phyloP scores from a whole-genome alignment of 2,797 vertebrate genomes.

The Mus minutoides region DNA sequence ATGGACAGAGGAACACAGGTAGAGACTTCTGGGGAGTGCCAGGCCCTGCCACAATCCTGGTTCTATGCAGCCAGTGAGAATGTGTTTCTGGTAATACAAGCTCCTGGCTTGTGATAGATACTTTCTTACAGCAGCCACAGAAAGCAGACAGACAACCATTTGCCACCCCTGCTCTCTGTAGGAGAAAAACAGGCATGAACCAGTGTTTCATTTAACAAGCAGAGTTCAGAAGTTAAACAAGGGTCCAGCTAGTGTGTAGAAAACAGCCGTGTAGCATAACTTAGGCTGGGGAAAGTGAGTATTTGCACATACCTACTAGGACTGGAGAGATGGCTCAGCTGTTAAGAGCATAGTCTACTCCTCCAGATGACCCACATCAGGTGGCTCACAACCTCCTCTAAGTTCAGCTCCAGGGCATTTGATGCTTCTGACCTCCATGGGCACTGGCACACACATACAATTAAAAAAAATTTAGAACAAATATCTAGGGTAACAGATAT shows the following conservation, averaged over 20 bases:
- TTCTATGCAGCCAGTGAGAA: not conserved
- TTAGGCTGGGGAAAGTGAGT: not conserved
- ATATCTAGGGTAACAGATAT: not conserved
- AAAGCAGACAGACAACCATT: not conserved
- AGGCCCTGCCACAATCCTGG: no score
- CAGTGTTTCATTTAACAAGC: not conserved
- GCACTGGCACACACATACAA: not conserved
- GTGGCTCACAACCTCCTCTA: not conserved
- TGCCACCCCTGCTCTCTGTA: no score
- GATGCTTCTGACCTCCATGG: not conserved
- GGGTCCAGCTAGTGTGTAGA: not conserved
- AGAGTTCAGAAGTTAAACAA: not conserved
- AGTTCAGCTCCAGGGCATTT: not conserved
- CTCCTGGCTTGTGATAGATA: not conserved
- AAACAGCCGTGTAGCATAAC: not conserved
- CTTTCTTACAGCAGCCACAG: not conserved
- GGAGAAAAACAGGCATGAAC: not conserved
- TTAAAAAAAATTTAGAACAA: not conserved
- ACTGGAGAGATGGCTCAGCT: not conserved
- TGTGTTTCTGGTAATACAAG: not conserved
- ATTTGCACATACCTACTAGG: not conserved
- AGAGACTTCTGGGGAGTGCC: not conserved
- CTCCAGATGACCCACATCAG: not conserved
- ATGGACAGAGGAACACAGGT: not conserved
- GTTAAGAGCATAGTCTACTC: not conserved